Conservation (phyloP, 1,140 invertebrate species). For the Eciton burchellii region DNA sequence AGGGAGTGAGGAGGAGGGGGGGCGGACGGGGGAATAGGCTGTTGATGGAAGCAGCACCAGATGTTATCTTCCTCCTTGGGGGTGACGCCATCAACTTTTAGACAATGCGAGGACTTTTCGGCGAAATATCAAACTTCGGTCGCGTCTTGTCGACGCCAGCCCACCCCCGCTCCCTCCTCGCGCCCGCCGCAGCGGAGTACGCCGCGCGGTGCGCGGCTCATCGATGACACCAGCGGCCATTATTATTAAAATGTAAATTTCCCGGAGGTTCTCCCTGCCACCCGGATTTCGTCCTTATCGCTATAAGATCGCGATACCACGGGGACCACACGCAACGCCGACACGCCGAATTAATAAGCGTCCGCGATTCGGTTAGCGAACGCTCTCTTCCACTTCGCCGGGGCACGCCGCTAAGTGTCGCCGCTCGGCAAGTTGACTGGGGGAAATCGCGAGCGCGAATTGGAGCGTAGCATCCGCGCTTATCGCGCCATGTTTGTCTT, state of each 20-base stretch:
- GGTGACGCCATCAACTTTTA: constrained; percentile 84
- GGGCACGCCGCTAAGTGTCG: no score
- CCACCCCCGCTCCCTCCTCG: neutral
- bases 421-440: neutral
- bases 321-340: no score
- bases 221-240: constrained; percentile 53
- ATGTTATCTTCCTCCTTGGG: constrained; percentile 83
- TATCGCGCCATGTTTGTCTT: constrained; percentile 30
- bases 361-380: no score
- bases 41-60: constrained; percentile 84
- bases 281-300: constrained; percentile 53
- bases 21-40: constrained; percentile 75
- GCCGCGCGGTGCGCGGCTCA: constrained; percentile 27
- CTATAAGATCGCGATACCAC: constrained; percentile 30
- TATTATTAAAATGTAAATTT: constrained; percentile 78
- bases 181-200: neutral
- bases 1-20: no score
- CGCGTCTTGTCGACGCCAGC: constrained; percentile 74
- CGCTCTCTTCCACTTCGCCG: no score
- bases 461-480: neutral
- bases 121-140: constrained; percentile 83
- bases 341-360: no score
- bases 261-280: constrained; percentile 58
- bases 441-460: no score
- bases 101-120: constrained; percentile 84